These are phyloP conservation scores for Ctenopoma multispine DNA, from an alignment of 2,797 vertebrate species.

Conservation along the genomic window DNA sequence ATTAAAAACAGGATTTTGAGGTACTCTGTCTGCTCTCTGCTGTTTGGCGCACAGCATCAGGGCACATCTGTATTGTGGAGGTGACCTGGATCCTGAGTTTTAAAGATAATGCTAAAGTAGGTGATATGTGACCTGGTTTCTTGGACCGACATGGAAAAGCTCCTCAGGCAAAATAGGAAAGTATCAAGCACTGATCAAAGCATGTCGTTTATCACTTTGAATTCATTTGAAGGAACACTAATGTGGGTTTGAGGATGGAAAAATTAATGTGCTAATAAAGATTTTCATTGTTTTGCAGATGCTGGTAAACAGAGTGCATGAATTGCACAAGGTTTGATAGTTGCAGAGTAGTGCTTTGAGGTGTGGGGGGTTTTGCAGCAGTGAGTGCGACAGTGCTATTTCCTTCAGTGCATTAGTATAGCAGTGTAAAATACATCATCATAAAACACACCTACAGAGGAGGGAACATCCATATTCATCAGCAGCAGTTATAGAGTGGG, in stretches of 20 bases:
- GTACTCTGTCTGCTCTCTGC: slow-evolving; percentile 10
- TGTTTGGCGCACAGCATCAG: slow-evolving; percentile 5
- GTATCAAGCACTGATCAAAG: slow-evolving; percentile 21
- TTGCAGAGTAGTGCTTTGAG: slow-evolving; percentile 30
- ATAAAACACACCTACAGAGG: slow-evolving; percentile 40
- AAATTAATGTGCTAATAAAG: background rate
- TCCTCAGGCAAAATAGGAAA: slow-evolving; percentile 46
- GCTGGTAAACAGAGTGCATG: slow-evolving; percentile 8
- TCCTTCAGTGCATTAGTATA: slow-evolving; percentile 32
- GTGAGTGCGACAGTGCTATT: slow-evolving; percentile 30
- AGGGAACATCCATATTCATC: slow-evolving; percentile 61
- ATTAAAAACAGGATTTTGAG: background rate
- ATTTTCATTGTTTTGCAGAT: background rate
- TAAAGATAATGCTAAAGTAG: slow-evolving; percentile 61
- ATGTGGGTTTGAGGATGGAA: background rate
- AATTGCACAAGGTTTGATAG: slow-evolving; percentile 16
- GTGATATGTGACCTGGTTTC: slow-evolving; percentile 74
- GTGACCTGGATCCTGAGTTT: slow-evolving; percentile 67
- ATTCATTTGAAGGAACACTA: background rate
- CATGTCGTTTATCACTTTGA: background rate
- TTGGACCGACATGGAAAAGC: slow-evolving; percentile 49
- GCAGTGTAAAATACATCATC: slow-evolving; percentile 54
- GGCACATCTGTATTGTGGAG: slow-evolving; percentile 39
- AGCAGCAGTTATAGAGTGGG: slow-evolving; percentile 32
- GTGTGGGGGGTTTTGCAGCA: slow-evolving; percentile 37